Base-by-base conservation (phyloP, 2,113 vertebrate species). In the Apodemus sylvaticus region DNA sequence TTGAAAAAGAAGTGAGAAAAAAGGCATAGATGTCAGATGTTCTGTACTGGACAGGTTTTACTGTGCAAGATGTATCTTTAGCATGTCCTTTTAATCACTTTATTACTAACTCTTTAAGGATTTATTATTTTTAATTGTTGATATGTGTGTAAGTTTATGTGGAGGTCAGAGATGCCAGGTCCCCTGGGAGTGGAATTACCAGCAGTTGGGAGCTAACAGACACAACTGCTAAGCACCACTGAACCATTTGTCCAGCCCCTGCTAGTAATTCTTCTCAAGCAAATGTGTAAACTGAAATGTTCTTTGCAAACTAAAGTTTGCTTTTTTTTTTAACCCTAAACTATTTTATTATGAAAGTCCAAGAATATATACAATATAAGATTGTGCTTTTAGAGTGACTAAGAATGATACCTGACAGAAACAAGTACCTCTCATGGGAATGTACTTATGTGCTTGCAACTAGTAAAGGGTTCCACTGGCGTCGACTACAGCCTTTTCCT, bases 281-380 rank as follows among this genome's bases (percentile, higher is more conserved):
- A 94, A 66, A 90, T 91, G 68, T n/a, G 26, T 96, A 83, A 93
- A 90, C 79, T 71, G 45, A 81, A 90, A 7, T 85, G 29, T 60
- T 93, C 34, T 89, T 95, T 68, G 48, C 45, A 85, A 79, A 94
- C 73, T 29, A 42, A 94, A 89, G 45, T 5, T 45, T 74, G 83
- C 83, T 90, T 51, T 60, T 55, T 77, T 82, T 87, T 83, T 93
- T n/a, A n/a, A 77, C 62, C 77, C 88, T 96, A 82, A 91, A 92
- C 73, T 83, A 60, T 70, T 91, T 91, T 94, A 62, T 81, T 97
- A 14, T 68, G n/a, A 92, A 91, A 36, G 81, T 93, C 53, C 12
- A 90, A 68, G 55, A 92, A 58, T 73, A 76, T 73, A 60, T 9
- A 31, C 20, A 76, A 5, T 29, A 39, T 74, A 79, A 39, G 39